Evolutionary conservation across 2,888 invertebrate genomes (phyloP).

Genomic region (Coecobrya sp.): DNA sequence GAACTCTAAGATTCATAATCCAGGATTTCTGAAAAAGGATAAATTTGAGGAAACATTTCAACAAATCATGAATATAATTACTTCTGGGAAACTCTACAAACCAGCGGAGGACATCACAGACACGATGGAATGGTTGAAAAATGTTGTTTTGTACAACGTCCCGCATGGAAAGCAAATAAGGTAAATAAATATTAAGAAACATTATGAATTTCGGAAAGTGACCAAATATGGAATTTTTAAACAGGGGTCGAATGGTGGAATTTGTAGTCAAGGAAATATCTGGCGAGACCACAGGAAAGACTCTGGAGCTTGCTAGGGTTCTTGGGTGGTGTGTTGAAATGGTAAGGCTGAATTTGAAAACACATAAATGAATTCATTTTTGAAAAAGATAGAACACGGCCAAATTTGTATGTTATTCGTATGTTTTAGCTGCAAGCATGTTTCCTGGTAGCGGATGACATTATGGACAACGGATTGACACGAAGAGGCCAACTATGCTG

Average conservation of each 20-base stretch:
- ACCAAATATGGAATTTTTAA: not conserved
- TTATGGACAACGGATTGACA: slow-evolving; percentile 95
- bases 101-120: no score
- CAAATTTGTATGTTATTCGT: not conserved
- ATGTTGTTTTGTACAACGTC: slow-evolving; percentile 56
- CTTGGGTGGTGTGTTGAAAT: slow-evolving; percentile 98
- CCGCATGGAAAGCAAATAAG: slow-evolving; percentile 71
- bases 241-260: slow-evolving; percentile 91
- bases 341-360: no score
- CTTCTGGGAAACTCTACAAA: no score
- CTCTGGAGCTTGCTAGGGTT: slow-evolving; percentile 89
- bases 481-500: slow-evolving; percentile 97
- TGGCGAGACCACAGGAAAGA: no score
- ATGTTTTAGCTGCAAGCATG: slow-evolving; percentile 93
- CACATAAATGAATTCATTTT: not conserved
- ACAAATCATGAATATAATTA: no score
- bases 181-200: not conserved
- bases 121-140: no score
- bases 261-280: no score
- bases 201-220: not conserved
- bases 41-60: no score
- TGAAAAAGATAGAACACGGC: no score
- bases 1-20: no score
- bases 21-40: no score
- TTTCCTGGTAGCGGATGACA: slow-evolving; percentile 95